Evolutionary conservation across 2,113 vertebrate species (phyloP).

Genomic region (Oncorhynchus mykiss): DNA sequence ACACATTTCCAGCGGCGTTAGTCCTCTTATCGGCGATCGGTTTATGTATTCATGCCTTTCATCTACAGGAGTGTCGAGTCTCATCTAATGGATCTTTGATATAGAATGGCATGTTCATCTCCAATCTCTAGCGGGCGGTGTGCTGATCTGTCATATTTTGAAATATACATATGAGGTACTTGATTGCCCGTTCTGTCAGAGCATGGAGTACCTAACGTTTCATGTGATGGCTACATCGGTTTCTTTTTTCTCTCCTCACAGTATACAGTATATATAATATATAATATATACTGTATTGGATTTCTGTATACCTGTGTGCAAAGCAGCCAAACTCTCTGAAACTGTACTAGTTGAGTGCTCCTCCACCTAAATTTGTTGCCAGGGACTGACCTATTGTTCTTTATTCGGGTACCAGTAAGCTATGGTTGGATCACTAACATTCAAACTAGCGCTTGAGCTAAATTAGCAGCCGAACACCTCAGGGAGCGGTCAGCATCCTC

Average conservation of each 20-base stretch:
- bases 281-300: too few relatives aligned
- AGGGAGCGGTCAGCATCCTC: too few relatives aligned
- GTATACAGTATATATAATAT: background rate
- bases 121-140: constrained; percentile 30
- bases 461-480: too few relatives aligned
- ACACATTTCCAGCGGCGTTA: constrained; percentile 51
- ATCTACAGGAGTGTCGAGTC: constrained; percentile 46
- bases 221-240: constrained; percentile 6
- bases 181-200: constrained; percentile 49
- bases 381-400: too few relatives aligned
- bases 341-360: too few relatives aligned
- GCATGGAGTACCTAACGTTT: constrained; percentile 15
- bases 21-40: constrained; percentile 66
- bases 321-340: too few relatives aligned
- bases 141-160: constrained; percentile 55
- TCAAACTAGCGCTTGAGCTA: too few relatives aligned
- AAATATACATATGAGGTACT: constrained; percentile 53
- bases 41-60: constrained; percentile 67
- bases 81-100: constrained; percentile 72
- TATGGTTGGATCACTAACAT: too few relatives aligned
- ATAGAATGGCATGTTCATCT: constrained; percentile 59
- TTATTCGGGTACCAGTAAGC: too few relatives aligned
- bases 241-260: background rate
- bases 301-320: too few relatives aligned
- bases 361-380: too few relatives aligned